These are phyloP conservation scores for Tachina lurida DNA, from an alignment of 2,888 invertebrate genomes.

Conservation along the genomic window DNA sequence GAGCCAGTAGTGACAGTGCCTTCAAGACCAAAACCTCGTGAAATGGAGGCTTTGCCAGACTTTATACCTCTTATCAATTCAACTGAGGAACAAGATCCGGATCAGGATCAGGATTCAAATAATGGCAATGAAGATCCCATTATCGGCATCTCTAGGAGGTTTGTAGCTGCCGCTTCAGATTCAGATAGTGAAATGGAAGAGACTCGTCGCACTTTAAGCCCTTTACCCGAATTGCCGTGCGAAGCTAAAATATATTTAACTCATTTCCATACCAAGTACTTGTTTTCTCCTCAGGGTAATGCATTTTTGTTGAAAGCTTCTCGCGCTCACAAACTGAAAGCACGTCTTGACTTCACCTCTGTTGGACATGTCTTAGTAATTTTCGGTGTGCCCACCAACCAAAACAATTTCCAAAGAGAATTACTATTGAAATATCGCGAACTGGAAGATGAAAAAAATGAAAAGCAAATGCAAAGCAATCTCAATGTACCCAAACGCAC, in stretches of 20 bases:
- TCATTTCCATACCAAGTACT: constrained; percentile 83
- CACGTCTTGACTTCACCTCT: constrained; percentile 81
- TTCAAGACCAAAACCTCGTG: constrained; percentile 63
- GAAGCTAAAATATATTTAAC: constrained; percentile 84
- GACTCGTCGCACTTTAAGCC: not conserved
- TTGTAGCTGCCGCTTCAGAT: constrained; percentile 71
- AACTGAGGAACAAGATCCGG: constrained; percentile 31
- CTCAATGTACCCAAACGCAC: constrained; percentile 78
- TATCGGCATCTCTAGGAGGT: constrained; percentile 77
- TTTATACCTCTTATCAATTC: constrained; percentile 77
- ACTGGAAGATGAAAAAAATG: constrained; percentile 75
- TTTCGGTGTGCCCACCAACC: constrained; percentile 83
- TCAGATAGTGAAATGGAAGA: constrained; percentile 64
- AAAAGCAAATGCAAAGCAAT: constrained; percentile 75
- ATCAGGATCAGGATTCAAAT: constrained; percentile 17
- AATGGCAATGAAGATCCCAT: constrained; percentile 18
- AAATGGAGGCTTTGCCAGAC: constrained; percentile 79
- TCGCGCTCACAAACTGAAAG: constrained; percentile 80
- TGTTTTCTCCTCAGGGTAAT: constrained; percentile 83
- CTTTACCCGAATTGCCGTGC: constrained; percentile 74
- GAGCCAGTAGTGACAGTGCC: not conserved
- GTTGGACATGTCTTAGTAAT: constrained; percentile 83
- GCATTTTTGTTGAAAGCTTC: constrained; percentile 83
- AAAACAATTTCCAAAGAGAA: constrained; percentile 84
- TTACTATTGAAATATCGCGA: constrained; percentile 82